Evolutionary conservation across 2,888 invertebrate species (phyloP).

Genomic region (Conops quadrifasciatus): DNA sequence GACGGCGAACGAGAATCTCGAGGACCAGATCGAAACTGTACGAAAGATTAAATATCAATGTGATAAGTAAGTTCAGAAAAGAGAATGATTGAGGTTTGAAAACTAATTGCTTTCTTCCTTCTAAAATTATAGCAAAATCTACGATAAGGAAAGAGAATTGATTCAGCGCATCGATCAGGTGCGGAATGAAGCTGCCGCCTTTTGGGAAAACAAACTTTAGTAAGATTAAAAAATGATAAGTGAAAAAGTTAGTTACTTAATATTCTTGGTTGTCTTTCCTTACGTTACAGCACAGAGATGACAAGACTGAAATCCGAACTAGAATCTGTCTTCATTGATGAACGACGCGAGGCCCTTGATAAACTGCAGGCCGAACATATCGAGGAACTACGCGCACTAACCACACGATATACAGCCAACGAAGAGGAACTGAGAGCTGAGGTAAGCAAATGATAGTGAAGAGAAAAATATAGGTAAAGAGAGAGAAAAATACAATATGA

Average conservation of each 20-base stretch:
- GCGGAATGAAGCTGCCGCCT: conserved; percentile 68
- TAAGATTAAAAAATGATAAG: conserved; percentile 45
- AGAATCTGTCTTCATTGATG: conserved; percentile 71
- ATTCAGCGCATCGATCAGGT: conserved; percentile 67
- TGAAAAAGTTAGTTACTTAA: too few relatives aligned
- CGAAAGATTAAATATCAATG: conserved; percentile 63
- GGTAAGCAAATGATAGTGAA: conserved; percentile 56
- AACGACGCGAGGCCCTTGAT: conserved; percentile 69
- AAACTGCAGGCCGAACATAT: conserved; percentile 69
- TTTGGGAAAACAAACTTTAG: conserved; percentile 73
- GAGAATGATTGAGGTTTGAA: neutral
- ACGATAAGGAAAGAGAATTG: conserved; percentile 66
- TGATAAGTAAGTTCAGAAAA: conserved; percentile 56
- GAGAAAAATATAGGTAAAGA: neutral
- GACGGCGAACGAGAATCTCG: conserved; percentile 67
- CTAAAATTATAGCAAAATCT: conserved; percentile 43
- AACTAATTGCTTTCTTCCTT: neutral
- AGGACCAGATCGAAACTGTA: conserved; percentile 67
- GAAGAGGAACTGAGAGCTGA: conserved; percentile 69
- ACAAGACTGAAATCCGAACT: conserved; percentile 71
- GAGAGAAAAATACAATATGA: neutral
- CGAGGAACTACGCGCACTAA: conserved; percentile 68
- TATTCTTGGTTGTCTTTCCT: too few relatives aligned
- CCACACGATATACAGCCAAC: conserved; percentile 69
- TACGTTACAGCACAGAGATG: conserved; percentile 68